These are phyloP conservation scores for Anarhynchus alexandrinus DNA, from an alignment of 2,113 vertebrate species.

Conservation along the genomic window DNA sequence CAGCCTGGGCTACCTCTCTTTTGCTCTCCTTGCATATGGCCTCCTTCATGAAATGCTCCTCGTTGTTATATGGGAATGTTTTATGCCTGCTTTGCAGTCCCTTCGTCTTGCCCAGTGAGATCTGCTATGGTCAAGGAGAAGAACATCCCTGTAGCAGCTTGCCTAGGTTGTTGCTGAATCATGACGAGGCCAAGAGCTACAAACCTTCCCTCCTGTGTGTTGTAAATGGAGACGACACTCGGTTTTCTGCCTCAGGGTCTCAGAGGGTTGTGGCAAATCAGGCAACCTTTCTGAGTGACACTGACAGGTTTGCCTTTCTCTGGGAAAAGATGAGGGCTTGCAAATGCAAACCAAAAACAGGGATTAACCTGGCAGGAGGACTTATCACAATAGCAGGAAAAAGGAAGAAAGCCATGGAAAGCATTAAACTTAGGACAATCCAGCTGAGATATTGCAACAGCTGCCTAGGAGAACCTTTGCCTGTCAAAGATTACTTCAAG, in stretches of 20 bases:
- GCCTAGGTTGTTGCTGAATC: not conserved
- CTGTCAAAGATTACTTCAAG: not conserved
- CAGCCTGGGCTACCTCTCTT: not conserved
- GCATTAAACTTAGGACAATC: not conserved
- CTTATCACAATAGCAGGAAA: not conserved
- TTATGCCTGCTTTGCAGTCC: not conserved
- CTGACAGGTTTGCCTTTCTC: not conserved
- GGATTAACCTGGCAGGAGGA: not conserved
- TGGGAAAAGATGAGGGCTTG: not conserved
- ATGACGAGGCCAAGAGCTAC: not conserved
- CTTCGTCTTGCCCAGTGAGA: not conserved
- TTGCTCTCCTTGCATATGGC: accelerated
- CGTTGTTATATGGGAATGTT: not conserved
- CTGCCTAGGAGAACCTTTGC: not conserved
- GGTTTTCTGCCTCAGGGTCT: not conserved
- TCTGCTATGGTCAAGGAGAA: not conserved
- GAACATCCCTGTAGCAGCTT: not conserved
- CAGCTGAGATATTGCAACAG: not conserved
- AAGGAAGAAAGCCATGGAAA: not conserved
- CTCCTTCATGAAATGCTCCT: not conserved
- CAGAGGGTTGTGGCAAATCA: not conserved
- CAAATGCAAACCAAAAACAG: not conserved
- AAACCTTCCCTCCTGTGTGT: not conserved
- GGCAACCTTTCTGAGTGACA: not conserved
- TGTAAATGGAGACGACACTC: not conserved